Evolutionary conservation across 2,797 vertebrate species (phyloP), one percentile per base, ranked within the genome.

Genomic region (Enteromius paludinosus): DNA sequence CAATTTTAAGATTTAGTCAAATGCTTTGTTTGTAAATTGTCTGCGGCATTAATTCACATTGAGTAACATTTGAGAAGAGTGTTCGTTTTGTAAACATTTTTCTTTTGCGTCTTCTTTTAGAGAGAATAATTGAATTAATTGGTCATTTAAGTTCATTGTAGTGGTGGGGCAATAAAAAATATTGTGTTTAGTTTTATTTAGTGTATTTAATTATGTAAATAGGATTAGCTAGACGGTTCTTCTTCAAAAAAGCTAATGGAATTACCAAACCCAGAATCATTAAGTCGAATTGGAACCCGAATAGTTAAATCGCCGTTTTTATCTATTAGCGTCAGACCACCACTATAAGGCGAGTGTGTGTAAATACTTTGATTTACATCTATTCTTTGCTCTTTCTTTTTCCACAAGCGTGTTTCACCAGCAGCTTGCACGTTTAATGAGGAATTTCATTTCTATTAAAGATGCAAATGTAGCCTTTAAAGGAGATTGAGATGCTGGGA

Each of bases 401-500:
- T 86, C 74, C 83, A 81, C 87, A 86, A 88, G 89, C 87, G 85
- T 89, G 91, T 92, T 85, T 86, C 86, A 91, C 87, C 87, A 82
- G 80, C 90, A 83, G 86, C 87, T 87, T 93, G 91, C 89, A 88
- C 87, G 88, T 76, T 93, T 94, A 93, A 93, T 93, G 91, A 92
- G 90, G 88, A 92, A 89, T 94, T 94, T 94, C 90, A 93, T 93
- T 94, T 93, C 92, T 92, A 92, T 94, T 94, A 94, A 92, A 94
- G 89, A 94, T 95, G 94, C 93, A 94, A 94, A 95, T 95, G 93
- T 94, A 94, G 93, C 94, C 92, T 95, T 95, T 94, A 91, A 81
- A 87, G 72, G 85, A 90, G 91, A 94, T 94, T 93, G 92, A 94
- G 92, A 92, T 92, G 92, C 89, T 88, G 84, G 87, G 88, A 77